Percentiles rank a stretch among this genome's conserved stretches.
Evolutionary conservation across 2,888 invertebrate species (phyloP).

Genomic region (Prosopocoilus inquinatus): DNA sequence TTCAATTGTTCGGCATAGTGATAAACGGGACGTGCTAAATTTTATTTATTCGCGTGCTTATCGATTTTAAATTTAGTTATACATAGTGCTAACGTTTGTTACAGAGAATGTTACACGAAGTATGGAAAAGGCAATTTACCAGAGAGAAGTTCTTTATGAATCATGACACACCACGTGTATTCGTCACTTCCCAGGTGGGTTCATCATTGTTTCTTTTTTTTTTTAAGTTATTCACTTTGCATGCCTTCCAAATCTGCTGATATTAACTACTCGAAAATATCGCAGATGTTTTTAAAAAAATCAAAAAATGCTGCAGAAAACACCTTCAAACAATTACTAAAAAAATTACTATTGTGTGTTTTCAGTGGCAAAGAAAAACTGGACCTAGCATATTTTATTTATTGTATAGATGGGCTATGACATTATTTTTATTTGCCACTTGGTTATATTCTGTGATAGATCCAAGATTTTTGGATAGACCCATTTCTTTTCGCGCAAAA

Average conservation of each 20-base stretch:
- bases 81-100: constrained; percentile 6
- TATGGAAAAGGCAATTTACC: constrained; percentile 41
- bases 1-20: constrained; percentile 7
- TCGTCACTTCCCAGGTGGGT: constrained; percentile 44
- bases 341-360: constrained; percentile 27
- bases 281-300: too few relatives aligned
- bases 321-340: not conserved
- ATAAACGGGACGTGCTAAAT: not conserved
- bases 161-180: constrained; percentile 39
- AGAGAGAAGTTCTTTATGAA: constrained; percentile 34
- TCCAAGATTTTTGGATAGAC: constrained; percentile 46
- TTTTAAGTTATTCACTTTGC: too few relatives aligned
- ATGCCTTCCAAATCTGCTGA: too few relatives aligned
- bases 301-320: too few relatives aligned
- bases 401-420: constrained; percentile 57
- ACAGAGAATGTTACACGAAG: constrained; percentile 28
- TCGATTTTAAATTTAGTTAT: constrained; percentile 12
- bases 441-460: constrained; percentile 44
- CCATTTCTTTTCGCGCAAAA: constrained; percentile 54
- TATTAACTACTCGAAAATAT: too few relatives aligned
- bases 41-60: not conserved
- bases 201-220: not conserved
- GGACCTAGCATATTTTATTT: constrained; percentile 53
- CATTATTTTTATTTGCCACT: constrained; percentile 50
- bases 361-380: constrained; percentile 60